Evolutionary conservation across 2,797 vertebrate genomes (phyloP), one percentile per base, ranked within the genome.

Genomic region (Heteromormyrus szaboi): DNA sequence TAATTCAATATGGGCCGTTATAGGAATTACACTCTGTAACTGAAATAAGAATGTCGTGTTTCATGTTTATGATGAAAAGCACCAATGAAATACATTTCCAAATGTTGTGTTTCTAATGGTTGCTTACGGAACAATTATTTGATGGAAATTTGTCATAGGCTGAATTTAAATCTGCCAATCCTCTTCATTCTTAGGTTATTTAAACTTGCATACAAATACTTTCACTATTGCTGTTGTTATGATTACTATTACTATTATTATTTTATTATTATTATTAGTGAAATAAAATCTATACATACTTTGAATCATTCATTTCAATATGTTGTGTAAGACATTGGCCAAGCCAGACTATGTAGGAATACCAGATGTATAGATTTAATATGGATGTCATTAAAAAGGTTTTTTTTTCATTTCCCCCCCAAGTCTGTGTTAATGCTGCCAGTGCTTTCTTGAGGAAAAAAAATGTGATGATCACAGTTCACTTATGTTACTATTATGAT

Each of bases 281-380:
- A 41, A 81, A 81, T 46, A 4, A 46, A 46, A 81, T 81, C 46
- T 81, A 81, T 81, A n/a, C 19, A 22, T 46, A 81, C 41, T 81
- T 81, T 44, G 19, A 81, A 46, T 51, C 46, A 48, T 50, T 85
- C 2, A 51, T 51, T 85, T 85, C 48, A 85, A 22, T 85, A 51
- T 51, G 48, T 51, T 25, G 44, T 51, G 48, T 25, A 50, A 51
- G 48, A 50, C 44, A 29, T 29, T 51, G 48, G 46, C 44, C 6
- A 29, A 85, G 44, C 9, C 44, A 51, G 48, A 85, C 48, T 25
- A 7, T 11, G 22, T 85, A n/a, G 81, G 9, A 2, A 46, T 50
- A 22, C 44, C 81, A 48, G 79, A 83, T 83, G 79, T 83, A 83
- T 48, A 48, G 79, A n/a, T 83, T 83, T 48, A 83, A 83, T 19